Evolutionary conservation across 2,888 invertebrate species (phyloP), one percentile per base, ranked within the genome.

Genomic region (Prosapia bicincta): DNA sequence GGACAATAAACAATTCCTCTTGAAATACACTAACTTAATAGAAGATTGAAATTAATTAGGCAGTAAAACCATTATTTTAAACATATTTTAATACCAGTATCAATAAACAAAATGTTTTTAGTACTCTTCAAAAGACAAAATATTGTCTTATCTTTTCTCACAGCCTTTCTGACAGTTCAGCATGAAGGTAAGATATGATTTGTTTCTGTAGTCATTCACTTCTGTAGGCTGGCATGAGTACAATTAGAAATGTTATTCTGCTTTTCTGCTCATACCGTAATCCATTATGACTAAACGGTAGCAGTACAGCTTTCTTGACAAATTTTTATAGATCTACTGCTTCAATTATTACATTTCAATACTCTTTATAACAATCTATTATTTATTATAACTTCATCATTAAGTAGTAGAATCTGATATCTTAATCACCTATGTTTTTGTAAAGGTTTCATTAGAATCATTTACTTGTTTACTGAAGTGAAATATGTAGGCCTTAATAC

Each of bases 111-210:
- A 38, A 38, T 38, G 38, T 38, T 38, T 38, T 38, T 13, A 38
- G 13, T 38, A 13, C 13, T 38, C 38, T 15, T 38, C 38, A 7
- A 38, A 38, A 38, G 38, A 76, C 72, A 76, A 66, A 67, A 68
- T 24, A 30, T 72, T 76, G 76, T 76, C 66, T 76, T 76, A 66
- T 76, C 65, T 32, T 38, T 76, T 38, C 71, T 73, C 69, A 71
- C 76, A 76, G 76, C 76, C 72, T 76, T 38, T 73, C 76, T 38
- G 76, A 76, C 69, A 65, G 69, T 38, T 72, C 76, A 26, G 69
- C 76, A 38, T 76, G 74, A 76, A 76, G 76, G 76, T 76, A 76
- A 76, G 76, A 70, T 75, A 32, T 65, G 74, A 66, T 1, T 20
- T 66, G 25, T 66, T 66, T 66, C 9, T 66, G 25, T 68, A 68